Conservation (phyloP, 2,888 invertebrate genomes). For the Uropetala carovei region DNA sequence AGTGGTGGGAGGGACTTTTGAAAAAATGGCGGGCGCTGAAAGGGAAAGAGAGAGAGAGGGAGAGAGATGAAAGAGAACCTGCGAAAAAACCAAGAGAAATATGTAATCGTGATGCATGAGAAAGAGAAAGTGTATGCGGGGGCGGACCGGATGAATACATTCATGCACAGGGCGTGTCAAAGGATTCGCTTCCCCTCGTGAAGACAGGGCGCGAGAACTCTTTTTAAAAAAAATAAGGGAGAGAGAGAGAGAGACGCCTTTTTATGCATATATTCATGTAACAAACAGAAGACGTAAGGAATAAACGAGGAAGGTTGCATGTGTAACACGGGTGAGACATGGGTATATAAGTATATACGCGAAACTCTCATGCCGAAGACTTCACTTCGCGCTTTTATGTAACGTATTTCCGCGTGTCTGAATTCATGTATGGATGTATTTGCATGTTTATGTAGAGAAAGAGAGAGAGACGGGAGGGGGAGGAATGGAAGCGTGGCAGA, state of each 20-base stretch:
- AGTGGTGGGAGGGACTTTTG: neutral
- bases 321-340: constrained; percentile 4
- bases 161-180: neutral
- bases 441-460: no score
- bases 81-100: no score
- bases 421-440: no score
- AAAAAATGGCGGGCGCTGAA: neutral
- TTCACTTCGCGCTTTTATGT: neutral
- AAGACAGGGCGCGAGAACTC: neutral
- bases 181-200: neutral
- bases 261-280: constrained; percentile 14
- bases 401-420: no score
- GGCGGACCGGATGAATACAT: neutral
- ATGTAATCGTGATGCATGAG: neutral
- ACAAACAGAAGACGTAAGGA: neutral
- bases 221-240: neutral
- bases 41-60: neutral
- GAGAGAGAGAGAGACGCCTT: neutral
- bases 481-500: no score
- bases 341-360: neutral
- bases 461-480: no score
- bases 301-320: neutral
- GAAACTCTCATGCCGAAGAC: neutral
- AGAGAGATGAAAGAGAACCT: neutral
- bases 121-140: neutral